phyloP scores from a whole-genome alignment of 2,113 vertebrate genomes.

The Trematomus loennbergii region DNA sequence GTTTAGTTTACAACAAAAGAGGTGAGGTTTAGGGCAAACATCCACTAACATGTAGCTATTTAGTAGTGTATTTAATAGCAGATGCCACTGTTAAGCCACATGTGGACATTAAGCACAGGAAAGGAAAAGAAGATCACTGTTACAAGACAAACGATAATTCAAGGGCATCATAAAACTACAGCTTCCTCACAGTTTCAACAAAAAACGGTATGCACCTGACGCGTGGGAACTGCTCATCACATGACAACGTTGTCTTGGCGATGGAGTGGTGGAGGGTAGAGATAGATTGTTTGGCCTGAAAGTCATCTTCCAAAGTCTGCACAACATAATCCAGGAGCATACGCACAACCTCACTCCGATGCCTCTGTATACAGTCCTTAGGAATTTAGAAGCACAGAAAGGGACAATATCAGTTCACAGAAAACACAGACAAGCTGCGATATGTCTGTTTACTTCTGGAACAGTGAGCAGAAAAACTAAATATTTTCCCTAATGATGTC shows the following conservation, averaged over 20 bases:
- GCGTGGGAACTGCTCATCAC: conserved; percentile 85
- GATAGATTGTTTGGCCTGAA: conserved; percentile 79
- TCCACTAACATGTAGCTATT: not conserved
- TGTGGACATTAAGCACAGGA: not conserved
- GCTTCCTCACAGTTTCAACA: not conserved
- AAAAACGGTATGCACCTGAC: conserved; percentile 84
- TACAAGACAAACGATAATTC: not conserved
- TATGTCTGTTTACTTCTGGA: not conserved
- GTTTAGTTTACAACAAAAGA: not conserved
- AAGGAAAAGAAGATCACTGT: not conserved
- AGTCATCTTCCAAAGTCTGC: conserved; percentile 94
- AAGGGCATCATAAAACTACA: not conserved
- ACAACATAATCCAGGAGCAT: conserved; percentile 91
- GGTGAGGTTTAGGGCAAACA: not conserved
- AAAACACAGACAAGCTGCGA: not conserved
- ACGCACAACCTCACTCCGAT: conserved; percentile 72
- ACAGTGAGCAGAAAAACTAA: not conserved
- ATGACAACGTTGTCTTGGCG: conserved; percentile 88
- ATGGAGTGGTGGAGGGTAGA: conserved; percentile 85
- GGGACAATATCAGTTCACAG: not conserved
- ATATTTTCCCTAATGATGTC: not conserved
- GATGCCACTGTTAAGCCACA: not conserved
- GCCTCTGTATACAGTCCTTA: conserved; percentile 54
- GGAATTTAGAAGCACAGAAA: not conserved
- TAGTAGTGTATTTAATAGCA: not conserved